phyloP scores from a whole-genome alignment of 1,140 invertebrate genomes.

The Drosophila kepulauana region DNA sequence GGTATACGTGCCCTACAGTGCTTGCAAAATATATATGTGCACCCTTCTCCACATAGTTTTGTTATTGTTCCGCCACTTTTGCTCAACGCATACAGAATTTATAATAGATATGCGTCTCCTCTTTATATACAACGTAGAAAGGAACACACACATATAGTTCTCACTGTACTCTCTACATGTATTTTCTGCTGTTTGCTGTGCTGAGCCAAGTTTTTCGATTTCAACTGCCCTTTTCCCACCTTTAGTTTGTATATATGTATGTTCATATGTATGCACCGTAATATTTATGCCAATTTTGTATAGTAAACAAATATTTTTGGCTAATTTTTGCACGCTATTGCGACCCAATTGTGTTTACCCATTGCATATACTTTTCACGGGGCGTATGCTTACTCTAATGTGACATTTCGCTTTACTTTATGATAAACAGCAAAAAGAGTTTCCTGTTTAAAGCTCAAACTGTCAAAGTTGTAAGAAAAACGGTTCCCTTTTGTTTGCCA shows the following conservation, averaged over 20 bases:
- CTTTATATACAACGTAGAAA: conserved; percentile 3
- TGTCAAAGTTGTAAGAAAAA: not conserved
- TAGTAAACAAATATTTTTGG: conserved; percentile 47
- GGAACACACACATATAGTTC: conserved; percentile 1
- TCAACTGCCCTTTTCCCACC: conserved; percentile 14
- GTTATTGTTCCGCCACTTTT: conserved; percentile 20
- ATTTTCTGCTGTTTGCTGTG: conserved; percentile 13
- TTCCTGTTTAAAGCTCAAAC: not conserved
- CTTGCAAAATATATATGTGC: conserved; percentile 43
- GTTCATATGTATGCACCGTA: conserved; percentile 14
- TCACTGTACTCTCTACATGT: conserved; percentile 19
- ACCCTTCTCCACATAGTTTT: conserved; percentile 2
- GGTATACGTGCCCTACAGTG: conserved; percentile 25
- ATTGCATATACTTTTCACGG: conserved; percentile 3
- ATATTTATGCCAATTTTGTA: conserved; percentile 40
- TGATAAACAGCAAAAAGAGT: conserved; percentile 8
- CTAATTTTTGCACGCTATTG: conserved; percentile 17
- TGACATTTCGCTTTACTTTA: not conserved
- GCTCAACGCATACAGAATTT: conserved; percentile 55
- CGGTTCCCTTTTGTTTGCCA: not conserved
- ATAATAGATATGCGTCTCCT: conserved; percentile 51
- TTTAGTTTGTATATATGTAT: not conserved
- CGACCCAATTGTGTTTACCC: conserved; percentile 1
- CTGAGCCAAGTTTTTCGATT: conserved; percentile 32
- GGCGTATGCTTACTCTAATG: conserved; percentile 22